Conservation (phyloP, 2,113 vertebrate genomes). For the Echinops telfairi region DNA sequence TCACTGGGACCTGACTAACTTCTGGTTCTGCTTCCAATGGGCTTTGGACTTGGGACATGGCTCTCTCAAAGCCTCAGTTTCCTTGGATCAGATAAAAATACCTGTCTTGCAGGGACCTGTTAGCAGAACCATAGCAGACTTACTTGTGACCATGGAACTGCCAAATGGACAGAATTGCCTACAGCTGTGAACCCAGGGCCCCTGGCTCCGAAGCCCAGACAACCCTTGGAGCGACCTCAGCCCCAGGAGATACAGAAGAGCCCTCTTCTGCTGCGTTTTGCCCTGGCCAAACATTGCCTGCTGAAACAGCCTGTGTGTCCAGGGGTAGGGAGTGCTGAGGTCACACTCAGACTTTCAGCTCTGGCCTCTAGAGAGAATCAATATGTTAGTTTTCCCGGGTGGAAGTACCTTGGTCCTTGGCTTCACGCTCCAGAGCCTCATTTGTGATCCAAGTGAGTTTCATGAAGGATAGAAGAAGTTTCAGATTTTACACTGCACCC, state of each 20-base stretch:
- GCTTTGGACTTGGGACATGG: too few relatives aligned
- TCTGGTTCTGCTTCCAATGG: neutral
- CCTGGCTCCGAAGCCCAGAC: neutral
- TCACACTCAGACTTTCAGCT: neutral
- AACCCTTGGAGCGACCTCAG: too few relatives aligned
- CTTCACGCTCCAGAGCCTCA: too few relatives aligned
- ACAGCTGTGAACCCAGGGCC: neutral
- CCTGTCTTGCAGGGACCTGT: neutral
- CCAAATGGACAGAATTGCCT: neutral
- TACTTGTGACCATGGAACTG: neutral
- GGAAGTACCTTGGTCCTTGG: too few relatives aligned
- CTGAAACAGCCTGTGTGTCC: neutral
- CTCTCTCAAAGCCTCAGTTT: neutral
- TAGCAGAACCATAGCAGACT: neutral
- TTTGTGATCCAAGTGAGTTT: too few relatives aligned
- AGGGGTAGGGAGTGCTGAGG: neutral
- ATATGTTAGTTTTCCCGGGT: too few relatives aligned
- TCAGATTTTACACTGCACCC: too few relatives aligned
- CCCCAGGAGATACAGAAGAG: neutral
- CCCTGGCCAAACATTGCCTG: too few relatives aligned
- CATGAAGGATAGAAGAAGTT: too few relatives aligned
- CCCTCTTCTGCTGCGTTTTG: too few relatives aligned
- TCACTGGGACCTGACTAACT: neutral
- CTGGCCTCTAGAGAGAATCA: neutral
- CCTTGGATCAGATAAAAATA: neutral